Base-by-base conservation (phyloP, 2,797 vertebrate species). In the Crypturellus tataupa region DNA sequence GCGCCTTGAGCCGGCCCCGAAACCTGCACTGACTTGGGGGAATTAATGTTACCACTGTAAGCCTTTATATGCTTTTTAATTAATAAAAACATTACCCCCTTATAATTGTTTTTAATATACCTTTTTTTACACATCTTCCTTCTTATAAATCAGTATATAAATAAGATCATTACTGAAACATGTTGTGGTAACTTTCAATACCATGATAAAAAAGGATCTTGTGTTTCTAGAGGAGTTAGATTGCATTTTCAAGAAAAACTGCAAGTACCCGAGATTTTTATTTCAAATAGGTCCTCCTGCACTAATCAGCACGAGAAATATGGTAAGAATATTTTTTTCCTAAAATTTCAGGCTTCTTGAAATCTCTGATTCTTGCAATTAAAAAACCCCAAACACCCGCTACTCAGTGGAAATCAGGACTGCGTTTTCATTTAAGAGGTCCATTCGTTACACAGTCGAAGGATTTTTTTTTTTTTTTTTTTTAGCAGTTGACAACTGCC, bases 401-500 rank as follows among this genome's bases (percentile, higher is more conserved):
- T 58, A 55, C 37, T 79, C 49, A 65, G 1, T 55, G 35, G 56
- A 79, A 88, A 93, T 91, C 47, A 82, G 58, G 89, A 77, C 87
- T 39, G 80, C 63, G 15, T 92, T 96, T 96, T 96, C 56, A 91
- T 90, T 94, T 97, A 85, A 95, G 96, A 97, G 68, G 87, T 85
- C 93, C 87, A 85, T 97, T 97, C 97, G 85, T 96, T 93, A 94
- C 78, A 83, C 37, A 91, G 92, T 86, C 67, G 68, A 95, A 85
- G 67, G 68, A 59, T 47, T 80, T 78, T 31, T 39, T 42, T 13
- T 19, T 68, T 82, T 84, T 92, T 89, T 91, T 98, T 97, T 98
- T 94, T 92, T 96, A 98, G 97, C 98, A 98, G 98, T 98, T 98
- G 98, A 98, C 98, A 98, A 98, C 98, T 98, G 98, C 98, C 98